Percentiles rank a stretch among this genome's conserved stretches.
phyloP scores from a whole-genome alignment of 2,888 invertebrate genomes.

The Neoitamus cyanurus region DNA sequence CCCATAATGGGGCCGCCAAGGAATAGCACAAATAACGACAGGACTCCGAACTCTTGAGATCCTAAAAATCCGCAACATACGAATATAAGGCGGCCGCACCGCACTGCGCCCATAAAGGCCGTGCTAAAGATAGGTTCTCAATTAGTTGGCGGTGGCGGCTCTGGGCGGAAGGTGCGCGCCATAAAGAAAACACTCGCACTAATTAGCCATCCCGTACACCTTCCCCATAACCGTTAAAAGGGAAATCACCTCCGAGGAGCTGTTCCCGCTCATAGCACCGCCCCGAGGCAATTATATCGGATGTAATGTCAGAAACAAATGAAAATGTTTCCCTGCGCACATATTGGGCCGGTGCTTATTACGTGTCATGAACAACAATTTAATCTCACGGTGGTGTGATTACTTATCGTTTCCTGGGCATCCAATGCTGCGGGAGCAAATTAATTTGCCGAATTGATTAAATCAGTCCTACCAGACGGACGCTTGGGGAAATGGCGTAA shows the following conservation, averaged over 20 bases:
- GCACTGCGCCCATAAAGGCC: neutral
- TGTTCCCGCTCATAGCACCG: neutral
- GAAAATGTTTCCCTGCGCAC: conserved; percentile 22
- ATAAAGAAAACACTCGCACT: conserved; percentile 20
- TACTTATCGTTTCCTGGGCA: conserved; percentile 14
- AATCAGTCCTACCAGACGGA: neutral
- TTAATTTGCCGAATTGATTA: conserved; percentile 20
- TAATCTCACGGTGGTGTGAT: conserved; percentile 29
- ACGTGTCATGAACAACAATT: conserved; percentile 22
- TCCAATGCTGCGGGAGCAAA: neutral
- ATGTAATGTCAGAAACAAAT: conserved; percentile 12
- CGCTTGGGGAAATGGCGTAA: neutral
- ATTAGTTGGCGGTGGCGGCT: neutral
- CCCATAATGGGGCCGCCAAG: neutral
- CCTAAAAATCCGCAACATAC: conserved; percentile 3
- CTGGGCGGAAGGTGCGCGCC: neutral
- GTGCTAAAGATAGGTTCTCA: conserved; percentile 4
- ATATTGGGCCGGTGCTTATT: conserved; percentile 7
- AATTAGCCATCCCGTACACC: conserved; percentile 11
- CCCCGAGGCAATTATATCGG: conserved; percentile 16
- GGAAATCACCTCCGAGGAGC: conserved; percentile 12
- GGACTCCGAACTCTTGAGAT: neutral
- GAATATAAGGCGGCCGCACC: neutral
- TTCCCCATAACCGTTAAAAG: conserved; percentile 13
- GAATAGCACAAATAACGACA: neutral